These are phyloP conservation scores for Petrophora chlorosata DNA, from an alignment of 2,888 invertebrate genomes.

Conservation along the genomic window DNA sequence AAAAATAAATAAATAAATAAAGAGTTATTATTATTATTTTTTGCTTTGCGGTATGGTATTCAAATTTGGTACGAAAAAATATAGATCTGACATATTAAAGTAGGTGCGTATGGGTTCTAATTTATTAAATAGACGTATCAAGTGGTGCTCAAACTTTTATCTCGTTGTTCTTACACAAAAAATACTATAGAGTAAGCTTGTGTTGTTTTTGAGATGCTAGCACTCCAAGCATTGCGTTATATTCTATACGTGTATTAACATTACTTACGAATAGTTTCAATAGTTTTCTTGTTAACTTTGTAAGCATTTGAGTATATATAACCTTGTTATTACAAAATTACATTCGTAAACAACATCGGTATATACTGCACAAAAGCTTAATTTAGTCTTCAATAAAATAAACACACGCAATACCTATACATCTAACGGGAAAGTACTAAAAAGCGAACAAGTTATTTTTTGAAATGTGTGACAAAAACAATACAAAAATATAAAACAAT, in stretches of 20 bases:
- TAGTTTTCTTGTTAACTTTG: slow-evolving; percentile 21
- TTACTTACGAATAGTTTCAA: slow-evolving; percentile 13
- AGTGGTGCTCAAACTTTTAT: no score
- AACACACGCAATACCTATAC: slow-evolving; percentile 14
- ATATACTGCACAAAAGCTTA: slow-evolving; percentile 20
- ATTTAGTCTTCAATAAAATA: slow-evolving; percentile 22
- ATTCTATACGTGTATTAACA: neutral
- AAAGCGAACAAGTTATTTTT: neutral
- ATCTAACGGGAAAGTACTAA: neutral
- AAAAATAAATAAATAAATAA: no score
- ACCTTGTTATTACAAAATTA: slow-evolving; percentile 30
- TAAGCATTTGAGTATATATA: slow-evolving; percentile 27
- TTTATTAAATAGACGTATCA: no score
- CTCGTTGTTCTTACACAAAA: no score
- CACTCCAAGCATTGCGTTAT: neutral
- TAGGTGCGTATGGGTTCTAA: no score
- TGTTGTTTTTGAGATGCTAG: neutral
- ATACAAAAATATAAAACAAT: slow-evolving; percentile 1
- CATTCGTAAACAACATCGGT: slow-evolving; percentile 25
- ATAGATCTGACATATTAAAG: no score
- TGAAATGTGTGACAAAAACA: slow-evolving; percentile 1
- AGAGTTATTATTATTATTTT: no score
- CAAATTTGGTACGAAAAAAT: no score
- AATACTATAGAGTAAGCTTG: no score
- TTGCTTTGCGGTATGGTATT: no score